These are phyloP conservation scores for Girardia tigrina DNA, from an alignment of 2,888 invertebrate genomes.

Conservation along the genomic window DNA sequence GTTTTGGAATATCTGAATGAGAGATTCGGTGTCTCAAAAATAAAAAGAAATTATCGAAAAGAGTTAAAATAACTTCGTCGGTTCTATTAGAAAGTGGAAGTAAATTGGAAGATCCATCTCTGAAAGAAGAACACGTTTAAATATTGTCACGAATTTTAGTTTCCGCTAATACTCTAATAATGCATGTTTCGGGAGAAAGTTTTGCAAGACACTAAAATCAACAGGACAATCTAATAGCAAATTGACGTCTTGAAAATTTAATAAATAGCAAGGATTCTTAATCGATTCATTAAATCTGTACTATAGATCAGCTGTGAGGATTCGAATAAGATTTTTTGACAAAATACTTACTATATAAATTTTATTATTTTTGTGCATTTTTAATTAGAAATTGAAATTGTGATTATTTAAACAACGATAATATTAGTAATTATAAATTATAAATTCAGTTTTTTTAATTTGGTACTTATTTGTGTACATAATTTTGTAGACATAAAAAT, in stretches of 20 bases:
- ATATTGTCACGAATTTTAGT: neutral
- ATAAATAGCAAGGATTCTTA: neutral
- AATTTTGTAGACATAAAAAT: no score
- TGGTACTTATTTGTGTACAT: no score
- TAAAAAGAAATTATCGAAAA: neutral
- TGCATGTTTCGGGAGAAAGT: neutral
- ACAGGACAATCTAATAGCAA: slow-evolving; percentile 7
- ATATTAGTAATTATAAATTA: no score
- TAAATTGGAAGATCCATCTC: neutral
- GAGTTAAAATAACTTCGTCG: neutral
- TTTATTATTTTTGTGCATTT: neutral
- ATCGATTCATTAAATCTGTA: slow-evolving; percentile 20
- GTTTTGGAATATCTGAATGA: neutral
- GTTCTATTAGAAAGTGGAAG: neutral
- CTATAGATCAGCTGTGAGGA: neutral
- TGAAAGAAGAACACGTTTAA: neutral
- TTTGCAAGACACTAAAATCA: slow-evolving; percentile 6
- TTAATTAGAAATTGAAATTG: no score
- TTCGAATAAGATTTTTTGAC: neutral
- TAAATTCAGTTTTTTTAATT: no score
- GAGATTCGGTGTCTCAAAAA: neutral
- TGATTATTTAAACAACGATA: no score
- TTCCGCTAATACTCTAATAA: neutral
- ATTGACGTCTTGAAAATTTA: slow-evolving; percentile 13
- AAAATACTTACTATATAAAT: neutral